A percentile compares a stretch with the other conserved stretches of the same genome.
phyloP scores from a whole-genome alignment of 2,888 invertebrate species.

The Opisthograptis luteolata region DNA sequence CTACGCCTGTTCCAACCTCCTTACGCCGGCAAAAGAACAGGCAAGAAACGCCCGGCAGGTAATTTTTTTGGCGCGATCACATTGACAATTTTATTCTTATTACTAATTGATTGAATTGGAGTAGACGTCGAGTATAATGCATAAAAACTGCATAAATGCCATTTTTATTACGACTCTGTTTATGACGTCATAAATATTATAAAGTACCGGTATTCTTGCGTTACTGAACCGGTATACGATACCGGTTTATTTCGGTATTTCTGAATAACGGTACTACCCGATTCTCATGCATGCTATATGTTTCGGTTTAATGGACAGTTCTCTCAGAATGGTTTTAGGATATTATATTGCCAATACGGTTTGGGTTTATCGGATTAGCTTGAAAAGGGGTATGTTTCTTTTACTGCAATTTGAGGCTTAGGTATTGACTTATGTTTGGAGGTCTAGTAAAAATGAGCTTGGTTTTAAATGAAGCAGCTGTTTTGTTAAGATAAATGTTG shows the following conservation, averaged over 20 bases:
- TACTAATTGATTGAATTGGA: too few relatives aligned
- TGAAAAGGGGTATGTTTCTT: slow-evolving; percentile 1
- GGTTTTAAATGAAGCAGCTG: neutral
- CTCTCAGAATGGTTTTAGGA: slow-evolving; percentile 20
- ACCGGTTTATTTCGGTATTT: slow-evolving; percentile 11
- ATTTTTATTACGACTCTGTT: slow-evolving; percentile 49
- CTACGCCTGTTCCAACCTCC: too few relatives aligned
- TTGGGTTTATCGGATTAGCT: slow-evolving; percentile 17
- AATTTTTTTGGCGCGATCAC: too few relatives aligned
- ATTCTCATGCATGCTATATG: slow-evolving; percentile 23
- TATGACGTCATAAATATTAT: slow-evolving; percentile 53
- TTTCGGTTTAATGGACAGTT: slow-evolving; percentile 24
- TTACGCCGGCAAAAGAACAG: too few relatives aligned
- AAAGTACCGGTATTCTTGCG: slow-evolving; percentile 29
- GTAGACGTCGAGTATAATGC: slow-evolving; percentile 36
- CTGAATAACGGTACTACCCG: slow-evolving; percentile 7
- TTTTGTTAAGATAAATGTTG: neutral
- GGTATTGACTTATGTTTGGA: slow-evolving; percentile 4
- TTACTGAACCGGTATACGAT: slow-evolving; percentile 10
- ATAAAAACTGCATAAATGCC: slow-evolving; percentile 56
- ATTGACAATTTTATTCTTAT: too few relatives aligned
- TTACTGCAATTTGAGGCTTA: slow-evolving; percentile 1
- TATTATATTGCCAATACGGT: slow-evolving; percentile 25
- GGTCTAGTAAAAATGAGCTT: neutral
- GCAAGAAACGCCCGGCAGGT: too few relatives aligned